Evolutionary conservation across 2,888 invertebrate species (phyloP).

Genomic region (Dicyrtoma fusca): DNA sequence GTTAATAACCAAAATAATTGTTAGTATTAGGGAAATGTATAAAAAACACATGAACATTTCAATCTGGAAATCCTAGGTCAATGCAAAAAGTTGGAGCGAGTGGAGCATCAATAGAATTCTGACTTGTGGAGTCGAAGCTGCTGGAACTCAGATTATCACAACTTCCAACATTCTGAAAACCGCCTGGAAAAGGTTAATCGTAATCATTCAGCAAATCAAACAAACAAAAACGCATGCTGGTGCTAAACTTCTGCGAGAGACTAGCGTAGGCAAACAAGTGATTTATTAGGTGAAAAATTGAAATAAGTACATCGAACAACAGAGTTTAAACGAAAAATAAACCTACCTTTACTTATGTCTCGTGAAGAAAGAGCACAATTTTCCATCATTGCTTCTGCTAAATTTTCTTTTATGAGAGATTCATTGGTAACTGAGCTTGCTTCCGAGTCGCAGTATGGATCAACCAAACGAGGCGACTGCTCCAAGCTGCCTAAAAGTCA

Average conservation of each 20-base stretch:
- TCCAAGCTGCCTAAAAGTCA: constrained; percentile 81
- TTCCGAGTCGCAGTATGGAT: constrained; percentile 60
- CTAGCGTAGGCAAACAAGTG: no score
- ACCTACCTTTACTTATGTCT: constrained; percentile 60
- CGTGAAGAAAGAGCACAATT: constrained; percentile 66
- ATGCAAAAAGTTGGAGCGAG: constrained; percentile 52
- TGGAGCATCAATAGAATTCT: constrained; percentile 52
- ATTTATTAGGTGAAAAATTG: no score
- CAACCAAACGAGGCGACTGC: constrained; percentile 81
- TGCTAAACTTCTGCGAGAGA: no score
- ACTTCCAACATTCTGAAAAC: no score
- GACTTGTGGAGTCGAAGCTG: constrained; percentile 67
- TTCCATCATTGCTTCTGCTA: constrained; percentile 94
- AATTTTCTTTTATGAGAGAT: constrained; percentile 80
- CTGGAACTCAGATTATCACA: constrained; percentile 80
- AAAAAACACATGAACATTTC: no score
- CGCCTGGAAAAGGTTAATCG: no score
- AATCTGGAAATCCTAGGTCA: constrained; percentile 54
- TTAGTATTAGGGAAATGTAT: no score
- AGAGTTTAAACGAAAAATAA: not conserved
- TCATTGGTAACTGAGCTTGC: constrained; percentile 61
- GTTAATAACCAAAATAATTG: no score
- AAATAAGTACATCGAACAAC: not conserved
- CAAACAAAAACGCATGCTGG: no score
- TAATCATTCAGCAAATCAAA: no score